A percentile compares a stretch with the other conserved stretches of the same genome.
Conservation (phyloP, 2,797 vertebrate species). For the Hydrophis major region DNA sequence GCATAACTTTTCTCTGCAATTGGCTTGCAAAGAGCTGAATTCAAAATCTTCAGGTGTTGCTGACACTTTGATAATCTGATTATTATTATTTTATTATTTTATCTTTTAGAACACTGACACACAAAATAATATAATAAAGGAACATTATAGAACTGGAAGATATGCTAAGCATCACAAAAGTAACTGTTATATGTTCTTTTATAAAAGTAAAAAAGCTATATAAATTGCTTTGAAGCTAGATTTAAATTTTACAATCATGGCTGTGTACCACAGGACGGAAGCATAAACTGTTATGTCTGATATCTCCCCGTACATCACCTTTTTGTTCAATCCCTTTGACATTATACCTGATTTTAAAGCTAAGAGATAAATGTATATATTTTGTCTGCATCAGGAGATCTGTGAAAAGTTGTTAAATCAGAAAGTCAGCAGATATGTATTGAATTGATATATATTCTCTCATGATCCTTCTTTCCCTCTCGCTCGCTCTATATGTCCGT, state of each 20-base stretch:
- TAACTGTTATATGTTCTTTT: neutral
- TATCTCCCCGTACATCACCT: neutral
- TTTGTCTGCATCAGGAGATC: neutral
- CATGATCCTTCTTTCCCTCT: neutral
- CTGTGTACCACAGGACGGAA: neutral
- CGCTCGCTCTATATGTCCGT: neutral
- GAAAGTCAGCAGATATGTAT: neutral
- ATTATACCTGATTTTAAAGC: neutral
- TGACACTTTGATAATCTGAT: neutral
- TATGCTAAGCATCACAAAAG: neutral
- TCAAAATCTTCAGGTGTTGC: neutral
- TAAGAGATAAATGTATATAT: neutral
- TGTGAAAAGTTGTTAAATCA: neutral
- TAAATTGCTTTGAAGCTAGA: constrained; percentile 1
- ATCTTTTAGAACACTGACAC: neutral
- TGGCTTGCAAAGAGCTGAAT: neutral
- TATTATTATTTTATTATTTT: neutral
- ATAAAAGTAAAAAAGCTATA: constrained; percentile 5
- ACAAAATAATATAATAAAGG: neutral
- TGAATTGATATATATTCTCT: neutral
- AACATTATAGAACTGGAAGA: neutral
- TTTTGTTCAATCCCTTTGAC: neutral
- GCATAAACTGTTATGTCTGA: neutral
- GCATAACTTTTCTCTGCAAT: neutral
- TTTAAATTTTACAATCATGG: neutral